phyloP scores from a whole-genome alignment of 1,140 invertebrate genomes.

The Latrodectus geometricus region DNA sequence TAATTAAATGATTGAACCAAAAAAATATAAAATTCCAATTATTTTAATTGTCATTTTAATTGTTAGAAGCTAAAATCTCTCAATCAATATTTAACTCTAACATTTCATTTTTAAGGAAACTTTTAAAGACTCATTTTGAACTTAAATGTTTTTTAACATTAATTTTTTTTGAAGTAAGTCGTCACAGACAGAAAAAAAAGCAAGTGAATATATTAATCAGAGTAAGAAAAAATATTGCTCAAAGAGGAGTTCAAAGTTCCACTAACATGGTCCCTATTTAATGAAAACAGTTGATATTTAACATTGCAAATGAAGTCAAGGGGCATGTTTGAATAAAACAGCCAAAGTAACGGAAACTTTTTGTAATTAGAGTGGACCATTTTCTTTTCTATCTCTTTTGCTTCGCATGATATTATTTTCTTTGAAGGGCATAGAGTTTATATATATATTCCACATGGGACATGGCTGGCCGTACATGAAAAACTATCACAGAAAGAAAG shows the following conservation, averaged over 20 bases:
- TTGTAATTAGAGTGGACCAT: constrained; percentile 8
- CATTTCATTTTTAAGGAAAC: too few species aligned
- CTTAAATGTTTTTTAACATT: too few species aligned
- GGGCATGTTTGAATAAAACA: constrained; percentile 31
- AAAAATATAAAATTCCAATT: too few species aligned
- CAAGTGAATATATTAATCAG: too few species aligned
- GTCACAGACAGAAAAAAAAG: too few species aligned
- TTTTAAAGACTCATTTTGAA: too few species aligned
- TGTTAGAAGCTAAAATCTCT: too few species aligned
- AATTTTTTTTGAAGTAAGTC: too few species aligned
- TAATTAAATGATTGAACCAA: too few species aligned
- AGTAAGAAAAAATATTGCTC: not conserved
- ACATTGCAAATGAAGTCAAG: constrained; percentile 55
- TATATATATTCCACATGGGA: not conserved
- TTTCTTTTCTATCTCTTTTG: not conserved
- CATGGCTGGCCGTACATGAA: not conserved
- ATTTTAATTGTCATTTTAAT: too few species aligned
- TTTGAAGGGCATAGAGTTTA: not conserved
- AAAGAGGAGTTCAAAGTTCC: not conserved
- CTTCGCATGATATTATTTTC: not conserved
- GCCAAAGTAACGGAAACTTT: not conserved
- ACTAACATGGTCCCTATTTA: constrained; percentile 7
- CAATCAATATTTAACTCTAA: too few species aligned
- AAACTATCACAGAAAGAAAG: not conserved
- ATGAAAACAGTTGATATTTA: constrained; percentile 49